Percentiles rank a stretch among this genome's conserved stretches.
These are phyloP conservation scores for Charanyca ferruginea DNA, from an alignment of 2,888 invertebrate species.

Conservation along the genomic window DNA sequence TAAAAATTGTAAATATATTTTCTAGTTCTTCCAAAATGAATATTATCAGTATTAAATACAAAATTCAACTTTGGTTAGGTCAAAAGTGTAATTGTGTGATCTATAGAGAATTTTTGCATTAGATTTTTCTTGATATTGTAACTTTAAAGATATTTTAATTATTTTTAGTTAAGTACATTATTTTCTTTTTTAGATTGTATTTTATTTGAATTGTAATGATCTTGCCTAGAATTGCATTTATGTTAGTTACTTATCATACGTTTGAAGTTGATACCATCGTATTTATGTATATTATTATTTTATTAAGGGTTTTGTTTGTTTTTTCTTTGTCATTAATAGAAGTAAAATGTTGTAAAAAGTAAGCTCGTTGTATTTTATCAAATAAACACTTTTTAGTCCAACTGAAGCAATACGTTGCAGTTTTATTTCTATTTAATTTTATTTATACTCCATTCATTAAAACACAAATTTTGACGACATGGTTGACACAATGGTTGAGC, in stretches of 20 bases:
- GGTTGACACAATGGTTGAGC: no score
- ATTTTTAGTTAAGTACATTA: conserved; percentile 73
- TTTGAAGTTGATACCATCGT: conserved; percentile 91
- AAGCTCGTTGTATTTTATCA: conserved; percentile 92
- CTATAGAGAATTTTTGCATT: conserved; percentile 86
- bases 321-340: conserved; percentile 90
- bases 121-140: conserved; percentile 81
- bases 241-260: conserved; percentile 87
- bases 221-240: conserved; percentile 91
- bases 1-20: conserved; percentile 89
- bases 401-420: conserved; percentile 88
- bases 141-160: conserved; percentile 81
- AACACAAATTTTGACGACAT: no score
- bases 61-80: conserved; percentile 90
- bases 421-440: conserved; percentile 78
- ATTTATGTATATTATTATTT: conserved; percentile 91
- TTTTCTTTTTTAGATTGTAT: conserved; percentile 82
- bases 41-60: conserved; percentile 91
- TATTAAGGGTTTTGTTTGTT: conserved; percentile 90
- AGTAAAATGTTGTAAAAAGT: conserved; percentile 91
- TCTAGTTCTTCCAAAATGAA: conserved; percentile 90
- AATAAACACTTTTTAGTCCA: conserved; percentile 92
- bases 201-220: conserved; percentile 86
- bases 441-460: no score
- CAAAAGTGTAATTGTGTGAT: conserved; percentile 90